These are phyloP conservation scores for Solen grandis DNA, from an alignment of 1,140 invertebrate species.

Conservation along the genomic window DNA sequence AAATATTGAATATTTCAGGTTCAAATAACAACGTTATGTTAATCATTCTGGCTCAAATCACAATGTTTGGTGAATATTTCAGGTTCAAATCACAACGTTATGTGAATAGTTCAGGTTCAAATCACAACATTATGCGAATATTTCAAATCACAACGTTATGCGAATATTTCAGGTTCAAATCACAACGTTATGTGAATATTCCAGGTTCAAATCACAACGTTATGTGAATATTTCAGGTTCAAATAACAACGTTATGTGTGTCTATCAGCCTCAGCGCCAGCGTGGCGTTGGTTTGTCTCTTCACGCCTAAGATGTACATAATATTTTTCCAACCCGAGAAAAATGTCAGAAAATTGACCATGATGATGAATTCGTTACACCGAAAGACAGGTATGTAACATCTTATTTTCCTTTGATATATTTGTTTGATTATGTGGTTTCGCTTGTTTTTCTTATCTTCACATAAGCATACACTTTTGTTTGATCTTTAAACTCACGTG, in stretches of 20 bases:
- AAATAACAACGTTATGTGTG: constrained; percentile 89
- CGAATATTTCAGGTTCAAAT: too few relatives aligned
- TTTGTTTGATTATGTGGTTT: not conserved
- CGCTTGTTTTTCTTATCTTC: not conserved
- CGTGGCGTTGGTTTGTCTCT: constrained; percentile 88
- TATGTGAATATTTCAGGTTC: constrained; percentile 84
- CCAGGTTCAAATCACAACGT: too few relatives aligned
- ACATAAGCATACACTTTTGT: not conserved
- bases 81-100: too few relatives aligned
- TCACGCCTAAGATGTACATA: constrained; percentile 90
- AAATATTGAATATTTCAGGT: constrained; percentile 83
- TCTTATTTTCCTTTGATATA: not conserved
- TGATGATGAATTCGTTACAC: constrained; percentile 64
- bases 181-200: too few relatives aligned
- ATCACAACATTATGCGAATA: too few relatives aligned
- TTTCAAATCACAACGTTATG: too few relatives aligned
- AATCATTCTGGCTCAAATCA: constrained; percentile 90
- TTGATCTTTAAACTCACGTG: not conserved
- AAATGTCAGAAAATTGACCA: constrained; percentile 84
- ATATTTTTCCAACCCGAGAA: constrained; percentile 90
- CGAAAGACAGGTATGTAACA: constrained; percentile 41
- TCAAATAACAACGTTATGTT: constrained; percentile 89
- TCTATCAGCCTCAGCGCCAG: constrained; percentile 90
- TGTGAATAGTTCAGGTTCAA: too few relatives aligned
- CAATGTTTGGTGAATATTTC: too few relatives aligned